Percentiles rank a stretch among this genome's conserved stretches.
Conservation (phyloP, 2,113 vertebrate species). For the Mionectes macconnelli region DNA sequence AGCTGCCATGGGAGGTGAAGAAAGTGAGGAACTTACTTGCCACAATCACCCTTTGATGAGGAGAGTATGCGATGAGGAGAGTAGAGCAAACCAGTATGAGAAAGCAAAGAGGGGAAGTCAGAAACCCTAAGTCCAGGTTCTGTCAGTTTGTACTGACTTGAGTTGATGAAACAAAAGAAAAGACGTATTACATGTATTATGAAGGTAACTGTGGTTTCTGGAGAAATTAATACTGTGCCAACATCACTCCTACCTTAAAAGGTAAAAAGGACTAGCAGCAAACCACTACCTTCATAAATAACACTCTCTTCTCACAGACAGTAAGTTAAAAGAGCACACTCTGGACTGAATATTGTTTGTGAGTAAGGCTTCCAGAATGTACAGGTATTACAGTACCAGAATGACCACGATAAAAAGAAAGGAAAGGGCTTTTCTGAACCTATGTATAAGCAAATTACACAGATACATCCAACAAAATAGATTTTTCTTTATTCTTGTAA, state of each 20-base stretch:
- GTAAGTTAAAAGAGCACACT: not conserved
- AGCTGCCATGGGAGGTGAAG: not conserved
- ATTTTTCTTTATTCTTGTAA: slow-evolving; percentile 54
- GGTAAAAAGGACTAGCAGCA: not conserved
- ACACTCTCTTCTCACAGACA: not conserved
- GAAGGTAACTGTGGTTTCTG: not conserved
- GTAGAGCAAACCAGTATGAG: not conserved
- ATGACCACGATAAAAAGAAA: not conserved
- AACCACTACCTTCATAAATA: not conserved
- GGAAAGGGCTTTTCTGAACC: not conserved
- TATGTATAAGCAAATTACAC: not conserved
- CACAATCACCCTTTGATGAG: not conserved
- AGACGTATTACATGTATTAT: not conserved
- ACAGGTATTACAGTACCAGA: not conserved
- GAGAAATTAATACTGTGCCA: not conserved
- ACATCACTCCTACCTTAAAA: not conserved
- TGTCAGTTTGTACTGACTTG: not conserved
- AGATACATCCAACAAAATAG: slow-evolving; percentile 54
- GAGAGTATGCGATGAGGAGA: fast-evolving
- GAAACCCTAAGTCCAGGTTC: not conserved
- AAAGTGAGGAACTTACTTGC: not conserved
- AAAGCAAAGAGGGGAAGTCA: too few relatives aligned
- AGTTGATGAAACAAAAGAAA: not conserved
- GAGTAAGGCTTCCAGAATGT: not conserved
- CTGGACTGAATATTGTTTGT: not conserved